phyloP scores from a whole-genome alignment of 2,797 vertebrate genomes.

The Xenops minutus region DNA sequence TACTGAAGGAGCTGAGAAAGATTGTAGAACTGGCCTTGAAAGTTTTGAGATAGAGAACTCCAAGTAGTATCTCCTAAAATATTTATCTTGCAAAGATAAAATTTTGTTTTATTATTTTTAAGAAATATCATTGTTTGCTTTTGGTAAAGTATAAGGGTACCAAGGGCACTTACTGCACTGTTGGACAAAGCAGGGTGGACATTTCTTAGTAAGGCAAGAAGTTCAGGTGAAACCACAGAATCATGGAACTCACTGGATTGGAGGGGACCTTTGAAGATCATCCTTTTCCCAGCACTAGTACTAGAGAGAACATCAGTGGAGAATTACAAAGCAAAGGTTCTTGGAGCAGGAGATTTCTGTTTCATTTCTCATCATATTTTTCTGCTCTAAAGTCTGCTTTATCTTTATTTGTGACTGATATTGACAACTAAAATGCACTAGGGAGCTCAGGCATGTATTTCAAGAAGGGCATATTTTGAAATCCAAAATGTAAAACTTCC shows the following conservation, averaged over 20 bases:
- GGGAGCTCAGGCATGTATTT: neutral
- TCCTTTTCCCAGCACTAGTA: neutral
- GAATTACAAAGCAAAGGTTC: neutral
- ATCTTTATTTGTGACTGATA: conserved; percentile 64
- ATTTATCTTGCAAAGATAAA: neutral
- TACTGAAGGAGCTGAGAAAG: neutral
- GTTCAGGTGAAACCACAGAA: neutral
- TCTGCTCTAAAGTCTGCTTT: conserved; percentile 29
- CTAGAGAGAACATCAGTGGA: neutral
- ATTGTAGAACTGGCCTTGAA: neutral
- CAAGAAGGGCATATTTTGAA: conserved; percentile 17
- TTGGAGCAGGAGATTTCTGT: conserved; percentile 8
- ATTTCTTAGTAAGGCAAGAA: neutral
- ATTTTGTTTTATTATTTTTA: neutral
- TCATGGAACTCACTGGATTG: neutral
- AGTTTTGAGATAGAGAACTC: neutral
- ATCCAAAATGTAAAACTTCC: conserved; percentile 41
- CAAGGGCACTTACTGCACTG: neutral
- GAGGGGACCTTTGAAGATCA: neutral
- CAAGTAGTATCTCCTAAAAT: neutral
- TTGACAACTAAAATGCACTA: conserved; percentile 22
- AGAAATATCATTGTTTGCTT: neutral
- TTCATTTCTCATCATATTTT: neutral
- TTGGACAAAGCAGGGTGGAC: neutral
- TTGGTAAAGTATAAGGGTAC: neutral